Evolutionary conservation across 2,888 invertebrate species (phyloP), one percentile per base, ranked within the genome.

Genomic region (Dastarcus helophoroides): DNA sequence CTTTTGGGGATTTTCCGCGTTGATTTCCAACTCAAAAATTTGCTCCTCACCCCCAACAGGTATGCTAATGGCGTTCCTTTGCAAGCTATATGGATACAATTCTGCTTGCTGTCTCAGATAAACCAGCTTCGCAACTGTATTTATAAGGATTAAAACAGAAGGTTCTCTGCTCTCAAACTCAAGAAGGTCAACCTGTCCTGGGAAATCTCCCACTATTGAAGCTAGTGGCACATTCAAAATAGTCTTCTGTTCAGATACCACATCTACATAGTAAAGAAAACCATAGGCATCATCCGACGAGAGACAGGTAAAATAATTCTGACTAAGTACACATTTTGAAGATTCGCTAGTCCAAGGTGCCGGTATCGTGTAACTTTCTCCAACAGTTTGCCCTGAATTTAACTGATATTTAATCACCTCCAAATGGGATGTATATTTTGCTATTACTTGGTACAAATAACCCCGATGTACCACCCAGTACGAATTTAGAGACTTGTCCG

Each of bases 341-440:
- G 46, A 36, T 40, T 56, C 51, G 14, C 40, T 44, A 12, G 69
- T 63, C 79, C 80, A 81, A 2, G 68, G 56, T 1, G 77, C 71
- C n/a, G 71, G 63, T 26, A 79, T 53, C 50, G 68, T 73, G 0
- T 63, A 60, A 0, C 71, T 68, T 3, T 69, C 63, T 9, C 69
- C 68, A 26, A 62, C 59, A 39, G 69, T 69, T 33, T 69, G 68
- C 2, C 79, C 79, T 2, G 69, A 70, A 33, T 68, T 58, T 2
- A 74, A 53, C 44, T 73, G 67, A 47, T 78, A 79, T 41, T 66
- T 65, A 1, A 73, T 71, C 8, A 80, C 66, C 48, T 79, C 79
- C 3, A 80, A 53, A 44, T 77, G 76, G 1, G 75, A 73, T 0
- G 68, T 65, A 42, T 68, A 64, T 4, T 68, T 61, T 0, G 76